phyloP scores from a whole-genome alignment of 2,888 invertebrate genomes.

The Drosophila demipolita region DNA sequence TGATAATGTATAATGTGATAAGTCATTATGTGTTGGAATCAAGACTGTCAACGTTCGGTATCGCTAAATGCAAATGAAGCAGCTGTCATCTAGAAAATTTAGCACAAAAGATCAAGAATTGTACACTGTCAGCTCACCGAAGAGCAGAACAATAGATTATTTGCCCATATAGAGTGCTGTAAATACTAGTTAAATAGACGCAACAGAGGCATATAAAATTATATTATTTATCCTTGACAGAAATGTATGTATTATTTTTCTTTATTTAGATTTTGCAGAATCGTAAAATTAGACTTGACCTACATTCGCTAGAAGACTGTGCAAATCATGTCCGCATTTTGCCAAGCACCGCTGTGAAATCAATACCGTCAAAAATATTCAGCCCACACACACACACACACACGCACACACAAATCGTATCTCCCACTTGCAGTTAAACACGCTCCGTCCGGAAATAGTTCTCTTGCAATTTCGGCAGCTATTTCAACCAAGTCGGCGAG shows the following conservation, averaged over 20 bases:
- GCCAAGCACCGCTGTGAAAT: slow-evolving; percentile 41
- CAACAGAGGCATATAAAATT: not conserved
- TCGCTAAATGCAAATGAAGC: slow-evolving; percentile 37
- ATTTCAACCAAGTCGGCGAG: slow-evolving; percentile 31
- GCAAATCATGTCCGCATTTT: slow-evolving; percentile 20
- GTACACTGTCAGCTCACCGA: slow-evolving; percentile 1
- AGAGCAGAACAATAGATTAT: slow-evolving; percentile 11
- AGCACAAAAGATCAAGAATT: slow-evolving; percentile 37
- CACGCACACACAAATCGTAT: not conserved
- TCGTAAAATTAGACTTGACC: slow-evolving; percentile 58
- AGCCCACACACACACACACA: not conserved
- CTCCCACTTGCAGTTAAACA: slow-evolving; percentile 21
- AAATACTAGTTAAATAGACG: not conserved
- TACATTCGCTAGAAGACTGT: slow-evolving; percentile 29
- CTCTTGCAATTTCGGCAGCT: slow-evolving; percentile 46
- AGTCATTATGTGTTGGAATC: slow-evolving; percentile 11
- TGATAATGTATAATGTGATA: slow-evolving; percentile 43
- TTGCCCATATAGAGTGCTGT: not conserved
- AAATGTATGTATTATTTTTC: not conserved
- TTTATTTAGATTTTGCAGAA: slow-evolving; percentile 25
- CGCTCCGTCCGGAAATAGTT: slow-evolving; percentile 11
- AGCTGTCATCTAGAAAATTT: slow-evolving; percentile 46
- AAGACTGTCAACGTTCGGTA: slow-evolving; percentile 19
- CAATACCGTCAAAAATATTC: slow-evolving; percentile 36
- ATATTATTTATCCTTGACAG: not conserved